A percentile compares a stretch with the other conserved stretches of the same genome.
phyloP scores from a whole-genome alignment of 2,113 vertebrate genomes.

The Prionailurus bengalensis region DNA sequence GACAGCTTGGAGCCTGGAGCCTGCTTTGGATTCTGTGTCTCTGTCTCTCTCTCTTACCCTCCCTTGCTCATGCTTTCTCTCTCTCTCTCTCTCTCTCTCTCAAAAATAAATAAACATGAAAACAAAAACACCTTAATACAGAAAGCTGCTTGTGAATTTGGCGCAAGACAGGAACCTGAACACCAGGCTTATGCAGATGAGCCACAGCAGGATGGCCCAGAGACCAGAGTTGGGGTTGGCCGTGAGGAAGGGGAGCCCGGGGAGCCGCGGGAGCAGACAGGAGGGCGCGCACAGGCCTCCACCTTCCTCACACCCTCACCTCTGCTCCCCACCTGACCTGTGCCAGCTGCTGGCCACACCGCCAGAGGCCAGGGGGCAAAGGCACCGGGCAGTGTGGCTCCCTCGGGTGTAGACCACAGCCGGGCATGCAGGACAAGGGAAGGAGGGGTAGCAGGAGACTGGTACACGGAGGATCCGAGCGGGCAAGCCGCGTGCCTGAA shows the following conservation, averaged over 20 bases:
- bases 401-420: no score
- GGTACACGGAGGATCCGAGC: not conserved
- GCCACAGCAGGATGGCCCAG: not conserved
- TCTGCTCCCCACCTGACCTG: not conserved
- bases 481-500: not conserved
- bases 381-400: fast-evolving
- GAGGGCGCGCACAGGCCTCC: fast-evolving
- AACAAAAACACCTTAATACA: not conserved
- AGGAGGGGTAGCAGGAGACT: no score
- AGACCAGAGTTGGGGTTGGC: fast-evolving
- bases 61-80: no score
- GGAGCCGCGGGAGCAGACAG: fast-evolving
- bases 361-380: not conserved
- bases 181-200: not conserved
- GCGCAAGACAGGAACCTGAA: not conserved
- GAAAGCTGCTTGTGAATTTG: fast-evolving
- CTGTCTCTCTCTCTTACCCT: no score
- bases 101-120: no score
- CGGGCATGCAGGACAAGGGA: not conserved
- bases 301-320: not conserved
- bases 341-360: fast-evolving
- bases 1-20: no score
- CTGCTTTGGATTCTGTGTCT: no score
- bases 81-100: no score
- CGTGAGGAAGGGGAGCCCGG: fast-evolving